Conservation (phyloP, 2,888 invertebrate species). For the Heliconius ethilla region DNA sequence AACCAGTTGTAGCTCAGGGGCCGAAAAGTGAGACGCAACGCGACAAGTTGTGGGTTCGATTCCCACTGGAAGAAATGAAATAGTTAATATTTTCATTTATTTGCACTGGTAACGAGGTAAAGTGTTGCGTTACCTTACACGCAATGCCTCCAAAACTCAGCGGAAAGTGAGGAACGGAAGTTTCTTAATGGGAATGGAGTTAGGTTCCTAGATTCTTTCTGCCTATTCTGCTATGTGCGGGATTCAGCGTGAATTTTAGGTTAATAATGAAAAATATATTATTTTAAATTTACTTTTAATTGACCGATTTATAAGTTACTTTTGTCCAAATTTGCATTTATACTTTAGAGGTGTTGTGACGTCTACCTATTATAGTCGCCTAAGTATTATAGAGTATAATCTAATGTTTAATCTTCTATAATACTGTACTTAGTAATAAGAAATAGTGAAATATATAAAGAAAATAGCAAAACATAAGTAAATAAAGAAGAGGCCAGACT, state of each 20-base stretch:
- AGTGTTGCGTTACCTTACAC: no score
- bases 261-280: not conserved
- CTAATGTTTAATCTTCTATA: not conserved
- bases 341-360: not conserved
- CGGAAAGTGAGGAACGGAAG: no score
- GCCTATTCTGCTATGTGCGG: no score
- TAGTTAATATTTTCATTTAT: no score
- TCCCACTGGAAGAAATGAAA: no score
- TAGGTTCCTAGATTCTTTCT: no score
- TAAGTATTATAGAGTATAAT: not conserved
- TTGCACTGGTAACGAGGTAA: no score
- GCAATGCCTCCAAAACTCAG: no score
- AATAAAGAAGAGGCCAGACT: not conserved
- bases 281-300: not conserved
- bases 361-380: not conserved
- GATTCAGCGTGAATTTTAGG: not conserved
- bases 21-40: not conserved
- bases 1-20: no score
- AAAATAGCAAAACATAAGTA: conserved; percentile 6
- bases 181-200: no score
- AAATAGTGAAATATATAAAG: not conserved
- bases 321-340: conserved; percentile 10
- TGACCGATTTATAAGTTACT: not conserved
- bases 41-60: not conserved
- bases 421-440: no score